These are phyloP conservation scores for Dryobates pubescens DNA, from an alignment of 2,797 vertebrate species.

Conservation along the genomic window DNA sequence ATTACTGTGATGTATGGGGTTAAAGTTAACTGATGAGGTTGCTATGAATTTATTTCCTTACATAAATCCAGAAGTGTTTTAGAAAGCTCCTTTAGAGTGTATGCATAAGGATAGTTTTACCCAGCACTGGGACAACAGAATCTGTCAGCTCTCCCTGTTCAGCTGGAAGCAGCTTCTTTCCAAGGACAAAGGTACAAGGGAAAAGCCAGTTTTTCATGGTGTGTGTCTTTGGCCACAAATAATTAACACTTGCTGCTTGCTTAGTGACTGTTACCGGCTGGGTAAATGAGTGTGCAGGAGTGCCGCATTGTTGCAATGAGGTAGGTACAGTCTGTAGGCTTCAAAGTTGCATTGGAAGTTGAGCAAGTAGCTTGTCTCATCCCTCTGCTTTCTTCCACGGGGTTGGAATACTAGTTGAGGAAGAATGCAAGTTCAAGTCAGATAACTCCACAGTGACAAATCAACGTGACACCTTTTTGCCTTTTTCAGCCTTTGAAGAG, in stretches of 20 bases:
- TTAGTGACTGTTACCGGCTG: accelerated
- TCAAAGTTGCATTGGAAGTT: background rate
- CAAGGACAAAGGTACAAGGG: background rate
- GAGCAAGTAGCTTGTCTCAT: background rate
- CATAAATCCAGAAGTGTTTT: background rate
- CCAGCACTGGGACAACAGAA: background rate
- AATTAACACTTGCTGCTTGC: background rate
- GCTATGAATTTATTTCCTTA: background rate
- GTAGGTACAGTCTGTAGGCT: background rate
- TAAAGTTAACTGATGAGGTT: background rate
- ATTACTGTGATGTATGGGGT: accelerated
- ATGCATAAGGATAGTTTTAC: background rate
- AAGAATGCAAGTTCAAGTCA: background rate
- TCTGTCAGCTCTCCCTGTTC: background rate
- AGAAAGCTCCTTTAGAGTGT: background rate
- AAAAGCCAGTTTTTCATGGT: background rate
- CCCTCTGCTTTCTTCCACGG: background rate
- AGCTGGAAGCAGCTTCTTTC: background rate
- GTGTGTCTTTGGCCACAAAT: background rate
- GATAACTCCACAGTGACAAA: background rate
- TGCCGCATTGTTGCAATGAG: background rate
- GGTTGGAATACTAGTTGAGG: background rate
- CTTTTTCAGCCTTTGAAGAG: conserved; percentile 75
- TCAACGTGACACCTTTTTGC: background rate
- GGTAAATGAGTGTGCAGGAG: background rate